phyloP scores from a whole-genome alignment of 2,888 invertebrate species.

The Drosophila lutescens region DNA sequence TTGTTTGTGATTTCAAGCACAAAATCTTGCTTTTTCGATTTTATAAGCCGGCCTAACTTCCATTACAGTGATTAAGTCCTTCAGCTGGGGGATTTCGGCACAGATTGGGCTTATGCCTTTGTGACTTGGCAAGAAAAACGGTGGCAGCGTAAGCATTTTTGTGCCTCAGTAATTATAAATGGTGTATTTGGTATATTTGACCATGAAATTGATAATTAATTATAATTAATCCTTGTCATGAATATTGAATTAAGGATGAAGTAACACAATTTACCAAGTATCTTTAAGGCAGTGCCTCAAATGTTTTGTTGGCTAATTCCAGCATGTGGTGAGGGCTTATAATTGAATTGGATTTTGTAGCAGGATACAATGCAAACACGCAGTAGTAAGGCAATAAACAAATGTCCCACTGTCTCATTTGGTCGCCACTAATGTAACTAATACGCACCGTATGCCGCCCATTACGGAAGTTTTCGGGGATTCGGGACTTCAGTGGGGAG shows the following conservation, averaged over 20 bases:
- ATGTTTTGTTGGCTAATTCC: slow-evolving; percentile 11
- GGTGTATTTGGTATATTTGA: slow-evolving; percentile 5
- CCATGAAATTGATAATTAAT: slow-evolving; percentile 28
- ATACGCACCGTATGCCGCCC: slow-evolving; percentile 66
- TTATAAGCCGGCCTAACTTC: slow-evolving; percentile 17
- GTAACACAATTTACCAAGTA: not conserved
- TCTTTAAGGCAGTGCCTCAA: slow-evolving; percentile 2
- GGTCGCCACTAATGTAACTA: slow-evolving; percentile 39
- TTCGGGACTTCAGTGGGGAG: slow-evolving; percentile 1
- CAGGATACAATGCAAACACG: slow-evolving; percentile 14
- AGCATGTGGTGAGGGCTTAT: slow-evolving; percentile 17
- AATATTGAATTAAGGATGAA: slow-evolving; percentile 3
- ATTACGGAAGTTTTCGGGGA: slow-evolving; percentile 43
- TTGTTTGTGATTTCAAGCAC: slow-evolving; percentile 31
- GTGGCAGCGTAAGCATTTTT: not conserved
- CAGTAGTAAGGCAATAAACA: slow-evolving; percentile 15
- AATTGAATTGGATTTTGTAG: slow-evolving; percentile 30
- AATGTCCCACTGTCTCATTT: slow-evolving; percentile 25
- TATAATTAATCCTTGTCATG: slow-evolving; percentile 34
- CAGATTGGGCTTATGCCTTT: slow-evolving; percentile 21
- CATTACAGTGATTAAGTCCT: slow-evolving; percentile 45
- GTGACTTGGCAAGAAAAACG: slow-evolving; percentile 27
- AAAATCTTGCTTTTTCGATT: slow-evolving; percentile 31
- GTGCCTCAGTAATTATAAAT: slow-evolving; percentile 14
- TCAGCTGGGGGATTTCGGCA: slow-evolving; percentile 4